Base-by-base conservation (phyloP, 1,140 invertebrate genomes). In the Habropoda laboriosa region DNA sequence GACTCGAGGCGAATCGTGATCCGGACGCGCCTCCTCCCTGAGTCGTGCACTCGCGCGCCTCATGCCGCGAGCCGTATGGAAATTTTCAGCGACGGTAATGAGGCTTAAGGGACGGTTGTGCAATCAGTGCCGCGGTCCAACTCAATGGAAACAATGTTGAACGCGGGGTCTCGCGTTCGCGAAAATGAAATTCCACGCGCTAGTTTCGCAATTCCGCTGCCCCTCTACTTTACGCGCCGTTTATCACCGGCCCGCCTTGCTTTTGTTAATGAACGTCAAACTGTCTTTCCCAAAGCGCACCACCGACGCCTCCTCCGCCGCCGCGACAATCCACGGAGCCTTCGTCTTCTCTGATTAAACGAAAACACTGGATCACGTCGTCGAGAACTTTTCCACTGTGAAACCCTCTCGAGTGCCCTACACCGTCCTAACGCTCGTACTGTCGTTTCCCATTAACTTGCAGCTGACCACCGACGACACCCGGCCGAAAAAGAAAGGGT, bases 251-350 rank as follows among this genome's bases (percentile, higher is more conserved):
- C n/a, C 35, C 55, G 78, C 82, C n/a, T 73, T 40, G 78, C 60
- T 76, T 73, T 85, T 67, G 60, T 84, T 84, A 85, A 85, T 47
- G 83, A 85, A 60, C 45, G 81, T 76, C 81, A 42, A 83, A 84
- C 82, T 72, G 67, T 32, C 58, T 55, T 68, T 72, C 32, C 35
- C 47, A 49, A 30, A 21, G 27, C 13, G 27, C 3, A 32, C 35
- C 32, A 16, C 18, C 38, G 18, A 40, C 27, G 24, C 61, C 61
- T n/a, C n/a, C n/a, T n/a, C n/a, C n/a, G n/a, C n/a, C n/a, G n/a
- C 47, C n/a, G 10, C 57, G 32, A 27, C 57, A n/a, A 73, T 24
- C 40, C 30, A 30, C 2, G 68, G 18, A 21, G 6, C n/a, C n/a
- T n/a, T n/a, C 3, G 4, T 32, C 27, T 16, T 47, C 2, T 0